Base-by-base conservation (phyloP, 2,797 vertebrate species). In the Poeciliopsis gracilis region DNA sequence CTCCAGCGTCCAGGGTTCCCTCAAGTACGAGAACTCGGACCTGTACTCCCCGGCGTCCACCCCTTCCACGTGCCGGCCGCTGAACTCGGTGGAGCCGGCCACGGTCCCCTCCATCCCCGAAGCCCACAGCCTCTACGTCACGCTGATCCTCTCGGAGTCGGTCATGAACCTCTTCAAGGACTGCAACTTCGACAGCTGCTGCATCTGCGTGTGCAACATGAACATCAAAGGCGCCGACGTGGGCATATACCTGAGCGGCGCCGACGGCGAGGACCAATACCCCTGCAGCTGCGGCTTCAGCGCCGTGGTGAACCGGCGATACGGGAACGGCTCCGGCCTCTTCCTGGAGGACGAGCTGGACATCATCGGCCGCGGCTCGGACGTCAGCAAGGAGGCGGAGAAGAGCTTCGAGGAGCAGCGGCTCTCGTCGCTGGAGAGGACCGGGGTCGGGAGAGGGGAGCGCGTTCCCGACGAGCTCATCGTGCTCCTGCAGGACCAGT, bases 161-260 rank as follows among this genome's bases (percentile, higher is more conserved):
- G 97, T 99, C 87, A 97, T 98, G 97, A 99, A 99, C 85, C 97
- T 99, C 87, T 99, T 98, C 94, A 98, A 98, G 90, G 98, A 99
- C 95, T 99, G 98, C 90, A 99, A 98, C 95, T 99, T 99, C 66
- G 98, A 99, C 95, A 99, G 98, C 96, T 99, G 98, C 92, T 99
- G 98, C 95, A 96, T 99, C 89, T 99, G 98, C 38, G 98, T 98
- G 59, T 99, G 98, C 90, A 99, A 99, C 94, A 99, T 98, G 97
- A 99, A 99, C 93, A 99, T 99, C 91, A 99, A 98, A 94, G 98
- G 98, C 90, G 97, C 97, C 23, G 98, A 99, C 61, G 97, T 97
- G 87, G 98, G 98, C 72, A 97, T 99, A 89, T 99, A 99, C 95
- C 97, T 99, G 91, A 97, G 97, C 4, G 98, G 99, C 89, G 97